phyloP scores from a whole-genome alignment of 2,113 vertebrate species.

The Psilopogon haemacephalus region DNA sequence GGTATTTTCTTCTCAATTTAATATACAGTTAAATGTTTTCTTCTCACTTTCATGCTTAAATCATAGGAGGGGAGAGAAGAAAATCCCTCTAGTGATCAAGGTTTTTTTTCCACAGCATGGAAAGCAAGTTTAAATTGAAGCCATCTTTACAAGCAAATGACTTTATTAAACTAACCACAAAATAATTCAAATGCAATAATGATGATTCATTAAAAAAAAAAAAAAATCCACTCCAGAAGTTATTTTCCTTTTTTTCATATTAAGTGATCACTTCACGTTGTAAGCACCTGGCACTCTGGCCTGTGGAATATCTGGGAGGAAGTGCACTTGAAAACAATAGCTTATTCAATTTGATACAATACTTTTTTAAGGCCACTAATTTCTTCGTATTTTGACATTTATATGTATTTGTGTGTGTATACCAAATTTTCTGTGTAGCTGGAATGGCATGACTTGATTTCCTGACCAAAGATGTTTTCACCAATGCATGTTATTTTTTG shows the following conservation, averaged over 20 bases:
- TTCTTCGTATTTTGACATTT: background rate
- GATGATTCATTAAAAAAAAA: background rate
- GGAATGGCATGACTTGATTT: background rate
- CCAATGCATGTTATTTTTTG: background rate
- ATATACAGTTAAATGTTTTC: background rate
- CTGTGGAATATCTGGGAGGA: background rate
- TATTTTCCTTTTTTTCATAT: background rate
- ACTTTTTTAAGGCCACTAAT: background rate
- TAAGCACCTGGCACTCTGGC: background rate
- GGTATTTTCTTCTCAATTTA: background rate
- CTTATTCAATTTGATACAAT: background rate
- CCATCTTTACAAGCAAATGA: background rate
- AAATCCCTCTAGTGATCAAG: background rate
- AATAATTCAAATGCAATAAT: background rate
- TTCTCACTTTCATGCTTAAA: background rate
- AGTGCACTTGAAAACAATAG: background rate
- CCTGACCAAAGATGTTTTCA: background rate
- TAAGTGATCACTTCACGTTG: background rate
- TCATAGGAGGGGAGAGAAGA: background rate
- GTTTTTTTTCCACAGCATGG: background rate
- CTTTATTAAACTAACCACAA: background rate
- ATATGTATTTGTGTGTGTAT: accelerated
- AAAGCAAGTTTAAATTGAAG: background rate
- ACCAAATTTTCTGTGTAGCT: background rate
- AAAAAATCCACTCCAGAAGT: background rate